These are phyloP conservation scores for Agriopis leucophaearia DNA, from an alignment of 2,888 invertebrate genomes.

Conservation along the genomic window DNA sequence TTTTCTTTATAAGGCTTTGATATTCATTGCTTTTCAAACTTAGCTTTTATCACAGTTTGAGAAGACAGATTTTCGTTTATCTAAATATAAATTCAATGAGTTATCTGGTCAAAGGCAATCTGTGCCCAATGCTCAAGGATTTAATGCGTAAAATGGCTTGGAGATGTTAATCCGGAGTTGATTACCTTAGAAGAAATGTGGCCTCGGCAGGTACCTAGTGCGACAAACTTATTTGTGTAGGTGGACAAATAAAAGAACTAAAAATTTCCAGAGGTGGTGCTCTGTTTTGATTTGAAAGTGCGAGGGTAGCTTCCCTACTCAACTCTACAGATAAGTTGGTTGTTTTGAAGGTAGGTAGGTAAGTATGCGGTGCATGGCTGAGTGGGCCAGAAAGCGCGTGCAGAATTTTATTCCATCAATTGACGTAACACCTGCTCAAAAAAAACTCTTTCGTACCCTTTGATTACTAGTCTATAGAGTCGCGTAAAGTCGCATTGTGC, in stretches of 20 bases:
- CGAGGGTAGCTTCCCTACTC: not conserved
- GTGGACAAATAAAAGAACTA: not conserved
- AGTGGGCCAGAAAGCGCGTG: slow-evolving; percentile 51
- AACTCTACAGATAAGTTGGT: not conserved
- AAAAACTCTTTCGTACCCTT: slow-evolving; percentile 13
- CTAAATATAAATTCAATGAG: slow-evolving; percentile 20
- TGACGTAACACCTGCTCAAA: slow-evolving; percentile 40
- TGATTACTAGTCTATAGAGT: slow-evolving; percentile 2
- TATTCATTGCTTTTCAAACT: slow-evolving; percentile 41
- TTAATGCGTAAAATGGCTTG: slow-evolving; percentile 52
- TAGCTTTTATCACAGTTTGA: slow-evolving; percentile 37
- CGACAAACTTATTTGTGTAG: not conserved
- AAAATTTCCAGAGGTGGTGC: not conserved
- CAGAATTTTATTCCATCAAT: slow-evolving; percentile 60
- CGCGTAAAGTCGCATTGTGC: not conserved
- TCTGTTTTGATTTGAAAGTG: not conserved
- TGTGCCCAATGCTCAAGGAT: slow-evolving; percentile 35
- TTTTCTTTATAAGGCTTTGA: slow-evolving; percentile 26
- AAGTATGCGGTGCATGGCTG: slow-evolving; percentile 65
- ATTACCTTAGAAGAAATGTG: slow-evolving; percentile 79
- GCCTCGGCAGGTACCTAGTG: slow-evolving; percentile 59
- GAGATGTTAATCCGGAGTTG: slow-evolving; percentile 54
- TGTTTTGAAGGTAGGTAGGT: not conserved
- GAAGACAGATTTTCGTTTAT: slow-evolving; percentile 22
- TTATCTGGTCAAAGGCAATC: slow-evolving; percentile 25